phyloP scores from a whole-genome alignment of 2,888 invertebrate species.

The Phaonia tiefii region DNA sequence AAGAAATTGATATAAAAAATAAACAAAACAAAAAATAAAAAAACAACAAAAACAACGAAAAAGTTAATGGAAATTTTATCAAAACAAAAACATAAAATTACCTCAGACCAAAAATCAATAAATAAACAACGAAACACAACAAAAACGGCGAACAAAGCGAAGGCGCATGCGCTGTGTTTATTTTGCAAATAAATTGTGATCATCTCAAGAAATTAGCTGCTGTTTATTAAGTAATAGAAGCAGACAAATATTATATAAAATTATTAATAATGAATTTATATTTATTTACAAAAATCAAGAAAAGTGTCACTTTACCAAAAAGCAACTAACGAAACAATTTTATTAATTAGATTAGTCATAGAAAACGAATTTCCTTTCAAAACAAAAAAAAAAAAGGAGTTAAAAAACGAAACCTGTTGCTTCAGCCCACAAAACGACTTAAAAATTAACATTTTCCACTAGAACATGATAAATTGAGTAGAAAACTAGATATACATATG shows the following conservation, averaged over 20 bases:
- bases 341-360: constrained; percentile 26
- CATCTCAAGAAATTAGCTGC: neutral
- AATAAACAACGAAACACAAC: constrained; percentile 28
- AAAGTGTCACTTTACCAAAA: neutral
- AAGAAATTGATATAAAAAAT: too few species aligned
- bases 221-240: neutral
- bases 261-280: neutral
- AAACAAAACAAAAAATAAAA: constrained; percentile 54
- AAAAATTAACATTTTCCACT: constrained; percentile 50
- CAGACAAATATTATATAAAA: neutral
- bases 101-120: constrained; percentile 30
- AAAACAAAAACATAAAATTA: constrained; percentile 37
- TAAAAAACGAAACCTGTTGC: constrained; percentile 15
- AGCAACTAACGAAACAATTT: neutral
- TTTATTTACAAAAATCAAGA: neutral
- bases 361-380: constrained; percentile 51
- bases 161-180: constrained; percentile 23
- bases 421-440: constrained; percentile 1
- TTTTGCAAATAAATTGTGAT: neutral
- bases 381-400: too few species aligned
- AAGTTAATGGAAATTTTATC: constrained; percentile 37
- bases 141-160: constrained; percentile 3
- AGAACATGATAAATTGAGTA: neutral
- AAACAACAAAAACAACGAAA: constrained; percentile 43
- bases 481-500: neutral